Percentiles rank a stretch among this genome's conserved stretches.
phyloP scores from a whole-genome alignment of 64 coral and sea anemone species.

The Stichodactyla helianthus region DNA sequence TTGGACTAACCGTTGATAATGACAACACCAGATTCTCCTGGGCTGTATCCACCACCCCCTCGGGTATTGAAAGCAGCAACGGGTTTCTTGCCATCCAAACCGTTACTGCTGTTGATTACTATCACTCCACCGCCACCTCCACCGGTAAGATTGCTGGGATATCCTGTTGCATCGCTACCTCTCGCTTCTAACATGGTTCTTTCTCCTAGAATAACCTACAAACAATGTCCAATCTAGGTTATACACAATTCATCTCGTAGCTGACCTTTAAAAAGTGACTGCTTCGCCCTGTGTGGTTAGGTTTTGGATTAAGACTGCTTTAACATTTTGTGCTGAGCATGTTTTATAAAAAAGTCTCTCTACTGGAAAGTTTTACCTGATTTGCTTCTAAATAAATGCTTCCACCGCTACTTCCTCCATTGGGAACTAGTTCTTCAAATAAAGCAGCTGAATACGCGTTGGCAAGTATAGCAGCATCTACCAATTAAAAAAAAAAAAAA shows the following conservation, averaged over 20 bases:
- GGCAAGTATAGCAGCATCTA: constrained; percentile 38
- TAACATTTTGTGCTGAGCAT: too few relatives aligned
- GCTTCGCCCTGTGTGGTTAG: too few relatives aligned
- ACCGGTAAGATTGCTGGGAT: neutral
- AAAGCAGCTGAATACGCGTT: neutral
- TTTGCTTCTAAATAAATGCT: constrained; percentile 25
- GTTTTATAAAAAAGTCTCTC: too few relatives aligned
- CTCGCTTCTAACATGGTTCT: constrained; percentile 24
- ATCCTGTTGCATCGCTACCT: neutral
- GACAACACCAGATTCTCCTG: constrained; percentile 35
- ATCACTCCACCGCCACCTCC: constrained; percentile 50
- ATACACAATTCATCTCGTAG: neutral
- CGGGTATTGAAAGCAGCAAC: neutral
- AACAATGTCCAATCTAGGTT: neutral
- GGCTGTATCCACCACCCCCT: constrained; percentile 10
- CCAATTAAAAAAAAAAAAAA: neutral
- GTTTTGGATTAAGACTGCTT: too few relatives aligned
- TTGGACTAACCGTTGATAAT: constrained; percentile 28
- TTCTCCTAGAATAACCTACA: constrained; percentile 36
- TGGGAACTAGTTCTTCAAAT: neutral
- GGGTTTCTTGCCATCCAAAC: neutral
- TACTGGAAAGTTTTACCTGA: neutral
- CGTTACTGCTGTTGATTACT: neutral
- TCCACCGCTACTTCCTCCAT: constrained; percentile 45
- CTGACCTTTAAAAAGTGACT: neutral